Evolutionary conservation across 1,140 invertebrate species (phyloP), one percentile per base, ranked within the genome.

Genomic region (Drosophila grimshawi): DNA sequence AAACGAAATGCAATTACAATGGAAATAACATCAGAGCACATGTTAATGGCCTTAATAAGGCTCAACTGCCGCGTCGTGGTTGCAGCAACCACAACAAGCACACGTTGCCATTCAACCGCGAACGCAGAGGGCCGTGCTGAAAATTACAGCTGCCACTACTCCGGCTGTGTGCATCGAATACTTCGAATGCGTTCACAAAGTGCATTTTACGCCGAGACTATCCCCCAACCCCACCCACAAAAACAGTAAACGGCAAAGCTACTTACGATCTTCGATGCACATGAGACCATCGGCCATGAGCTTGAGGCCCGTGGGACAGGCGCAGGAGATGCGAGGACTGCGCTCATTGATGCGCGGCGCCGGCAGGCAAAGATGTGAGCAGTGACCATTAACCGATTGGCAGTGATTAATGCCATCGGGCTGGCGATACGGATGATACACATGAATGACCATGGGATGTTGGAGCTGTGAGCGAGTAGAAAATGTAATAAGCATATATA

Each of bases 371-470:
- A 99, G 93, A 93, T 98, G 97, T 5, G 97, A 98, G 92, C 98
- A 98, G 91, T 97, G 96, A 3, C 97, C 97, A 93, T 98, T 98
- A 2, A 97, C 96, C 7, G 97, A 96, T 66, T 96, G 96, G 93
- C 98, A 99, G 91, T 98, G 96, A 94, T 99, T 99, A 64, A 96
- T 94, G 72, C 97, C 97, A 91, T 98, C 97, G 2, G 97, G 97
- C 92, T 98, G 97, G 52, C 97, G 95, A 91, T 98, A 98, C 4
- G 97, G 97, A 93, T 98, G 97, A 92, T 98, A 98, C 32, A 98
- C 97, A 92, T 98, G 97, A 49, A 99, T 96, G 51, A 97, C 98
- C 98, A 99, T 99, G 0, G 98, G 98, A 93, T 96, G 95, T 92
- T 97, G 96, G 1, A 96, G 93, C 93, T 97, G 93, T 60, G 92